A percentile compares a stretch with the other conserved stretches of the same genome.
phyloP scores from a whole-genome alignment of 2,113 vertebrate species.

The Melanerpes aurifrons region DNA sequence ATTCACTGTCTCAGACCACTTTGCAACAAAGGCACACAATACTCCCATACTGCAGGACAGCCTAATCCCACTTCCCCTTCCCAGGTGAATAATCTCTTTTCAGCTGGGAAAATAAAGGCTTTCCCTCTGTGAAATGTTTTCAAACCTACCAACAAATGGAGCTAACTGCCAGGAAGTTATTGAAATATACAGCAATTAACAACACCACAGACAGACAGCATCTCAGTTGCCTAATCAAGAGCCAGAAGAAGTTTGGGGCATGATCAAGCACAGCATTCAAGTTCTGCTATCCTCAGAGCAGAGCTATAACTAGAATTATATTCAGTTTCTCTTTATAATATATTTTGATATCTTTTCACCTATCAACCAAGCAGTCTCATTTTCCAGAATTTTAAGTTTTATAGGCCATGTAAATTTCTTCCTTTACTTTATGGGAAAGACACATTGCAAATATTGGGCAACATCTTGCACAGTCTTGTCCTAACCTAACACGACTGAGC shows the following conservation, averaged over 20 bases:
- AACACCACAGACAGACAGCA: background rate
- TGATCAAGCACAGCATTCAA: background rate
- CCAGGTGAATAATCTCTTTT: background rate
- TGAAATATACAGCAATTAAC: background rate
- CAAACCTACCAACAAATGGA: background rate
- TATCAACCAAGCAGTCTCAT: background rate
- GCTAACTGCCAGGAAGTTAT: background rate
- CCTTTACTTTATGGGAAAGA: slow-evolving; percentile 54
- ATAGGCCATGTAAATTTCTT: slow-evolving; percentile 22
- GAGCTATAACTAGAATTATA: background rate
- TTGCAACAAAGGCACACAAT: background rate
- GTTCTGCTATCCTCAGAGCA: background rate
- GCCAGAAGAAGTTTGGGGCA: background rate
- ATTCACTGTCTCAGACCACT: background rate
- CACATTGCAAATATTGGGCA: slow-evolving; percentile 46
- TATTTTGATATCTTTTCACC: background rate
- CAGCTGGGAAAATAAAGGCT: background rate
- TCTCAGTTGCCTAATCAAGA: background rate
- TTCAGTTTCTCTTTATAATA: background rate
- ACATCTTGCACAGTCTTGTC: slow-evolving; percentile 32
- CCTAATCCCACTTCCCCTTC: background rate
- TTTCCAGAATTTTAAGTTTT: slow-evolving; percentile 33
- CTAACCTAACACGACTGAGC: slow-evolving; percentile 59
- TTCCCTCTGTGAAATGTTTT: background rate
- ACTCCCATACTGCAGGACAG: background rate